phyloP scores from a whole-genome alignment of 1,140 invertebrate species.

The Ostrea denselamellosa region DNA sequence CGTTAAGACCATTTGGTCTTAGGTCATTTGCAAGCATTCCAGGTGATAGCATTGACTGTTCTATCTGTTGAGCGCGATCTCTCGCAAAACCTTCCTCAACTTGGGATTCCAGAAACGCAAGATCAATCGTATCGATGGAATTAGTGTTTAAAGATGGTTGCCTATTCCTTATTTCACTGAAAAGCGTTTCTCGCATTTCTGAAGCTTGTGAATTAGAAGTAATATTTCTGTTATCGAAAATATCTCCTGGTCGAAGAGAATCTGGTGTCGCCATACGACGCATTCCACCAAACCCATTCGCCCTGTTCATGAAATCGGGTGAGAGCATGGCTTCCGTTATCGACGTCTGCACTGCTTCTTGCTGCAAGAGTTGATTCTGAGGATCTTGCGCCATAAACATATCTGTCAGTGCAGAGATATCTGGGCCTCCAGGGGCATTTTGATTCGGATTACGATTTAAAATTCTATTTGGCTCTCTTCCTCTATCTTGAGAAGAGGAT shows the following conservation, averaged over 20 bases:
- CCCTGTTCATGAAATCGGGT: slow-evolving; percentile 1
- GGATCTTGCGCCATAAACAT: slow-evolving; percentile 23
- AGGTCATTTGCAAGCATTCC: background rate
- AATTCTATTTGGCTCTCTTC: slow-evolving; percentile 8
- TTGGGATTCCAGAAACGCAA: slow-evolving; percentile 10
- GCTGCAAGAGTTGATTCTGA: background rate
- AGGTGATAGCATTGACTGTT: slow-evolving; percentile 1
- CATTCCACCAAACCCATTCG: background rate
- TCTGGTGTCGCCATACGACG: background rate
- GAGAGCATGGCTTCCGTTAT: slow-evolving; percentile 26
- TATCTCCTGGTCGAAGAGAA: background rate
- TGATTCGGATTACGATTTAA: background rate
- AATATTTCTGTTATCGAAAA: slow-evolving; percentile 10
- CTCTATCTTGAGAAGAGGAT: background rate
- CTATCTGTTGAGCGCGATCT: background rate
- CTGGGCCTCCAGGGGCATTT: background rate
- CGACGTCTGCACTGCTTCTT: slow-evolving; percentile 3
- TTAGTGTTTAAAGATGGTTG: background rate
- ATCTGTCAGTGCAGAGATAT: slow-evolving; percentile 22
- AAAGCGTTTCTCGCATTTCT: background rate
- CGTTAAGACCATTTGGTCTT: background rate
- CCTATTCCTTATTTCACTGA: background rate
- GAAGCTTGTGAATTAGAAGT: background rate
- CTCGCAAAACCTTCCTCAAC: slow-evolving; percentile 13
- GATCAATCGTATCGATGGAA: slow-evolving; percentile 24